Percentiles rank a stretch among this genome's conserved stretches.
Evolutionary conservation across 2,888 invertebrate genomes (phyloP).

Genomic region (Pharmacophagus antenor): DNA sequence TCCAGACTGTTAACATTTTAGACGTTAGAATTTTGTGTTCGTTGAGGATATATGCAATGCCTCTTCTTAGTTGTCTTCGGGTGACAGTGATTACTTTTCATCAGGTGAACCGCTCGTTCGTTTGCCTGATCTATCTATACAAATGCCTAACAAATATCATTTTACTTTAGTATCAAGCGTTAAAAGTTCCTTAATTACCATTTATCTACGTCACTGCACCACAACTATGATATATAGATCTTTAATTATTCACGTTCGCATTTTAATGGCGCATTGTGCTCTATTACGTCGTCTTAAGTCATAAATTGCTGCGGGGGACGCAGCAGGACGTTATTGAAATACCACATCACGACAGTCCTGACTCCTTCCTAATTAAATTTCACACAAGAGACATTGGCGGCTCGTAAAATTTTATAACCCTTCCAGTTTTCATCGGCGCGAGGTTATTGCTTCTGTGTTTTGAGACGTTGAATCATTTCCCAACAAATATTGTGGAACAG

Average conservation of each 20-base stretch:
- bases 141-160: background rate
- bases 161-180: background rate
- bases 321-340: slow-evolving; percentile 68
- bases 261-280: slow-evolving; percentile 47
- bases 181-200: slow-evolving; percentile 22
- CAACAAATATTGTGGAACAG: background rate
- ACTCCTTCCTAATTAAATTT: slow-evolving; percentile 73
- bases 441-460: slow-evolving; percentile 44
- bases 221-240: slow-evolving; percentile 50
- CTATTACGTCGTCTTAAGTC: slow-evolving; percentile 49
- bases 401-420: slow-evolving; percentile 70
- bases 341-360: slow-evolving; percentile 60
- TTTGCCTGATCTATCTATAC: too few species aligned
- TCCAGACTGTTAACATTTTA: background rate
- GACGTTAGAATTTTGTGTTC: background rate
- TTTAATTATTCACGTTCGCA: slow-evolving; percentile 50
- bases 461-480: slow-evolving; percentile 19
- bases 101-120: too few species aligned
- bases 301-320: slow-evolving; percentile 58
- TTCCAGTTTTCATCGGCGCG: slow-evolving; percentile 59
- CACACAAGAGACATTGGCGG: slow-evolving; percentile 57
- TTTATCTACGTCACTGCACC: slow-evolving; percentile 16
- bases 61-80: too few species aligned
- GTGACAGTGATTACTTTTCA: too few species aligned
- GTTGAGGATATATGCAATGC: background rate